Evolutionary conservation across 2,113 vertebrate species (phyloP), one percentile per base, ranked within the genome.

Genomic region (Erythrocercus mccallii): DNA sequence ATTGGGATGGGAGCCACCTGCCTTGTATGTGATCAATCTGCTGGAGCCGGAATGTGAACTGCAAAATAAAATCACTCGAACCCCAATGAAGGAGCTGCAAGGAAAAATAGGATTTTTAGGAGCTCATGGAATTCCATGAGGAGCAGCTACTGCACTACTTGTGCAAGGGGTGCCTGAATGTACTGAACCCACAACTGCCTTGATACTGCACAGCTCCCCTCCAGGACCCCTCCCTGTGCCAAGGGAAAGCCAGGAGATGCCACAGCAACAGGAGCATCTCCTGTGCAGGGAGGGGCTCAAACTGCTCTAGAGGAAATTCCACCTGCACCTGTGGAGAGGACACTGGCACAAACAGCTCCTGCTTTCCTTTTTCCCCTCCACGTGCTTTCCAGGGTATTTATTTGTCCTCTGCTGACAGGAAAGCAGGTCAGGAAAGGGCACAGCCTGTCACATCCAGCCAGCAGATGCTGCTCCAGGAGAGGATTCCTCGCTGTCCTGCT

Each of bases 41-140:
- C 53, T 42, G 38, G 27, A 51, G 66, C 19, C 0, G 0, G 30
- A 45, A 31, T 0, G 0, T 0, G 2, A 76, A n/a, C 5, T 0
- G 2, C 12, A 8, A 35, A 84, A 37, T 4, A 19, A 73, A 65
- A 65, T 13, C 0, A 0, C 14, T 15, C 28, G 16, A 77, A 50
- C 20, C 6, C 25, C 9, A 74, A 14, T 6, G 4, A 57, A 53
- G 28, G 57, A 66, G 13, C 2, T 84, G 10, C 21, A 51, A 42
- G 19, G 10, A 42, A 44, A 71, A 86, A 45, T 0, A 9, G 2
- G 10, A 57, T 27, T 65, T 65, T 53, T 7, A 79, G 64, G 37
- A 65, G 61, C 40, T 61, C 3, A 0, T 2, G 6, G 77, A 73
- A 35, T 27, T 86, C 31, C 22, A 14, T 1, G 12, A 27, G n/a